phyloP scores from a whole-genome alignment of 2,797 vertebrate genomes.

The Melanotaenia trifasciata region DNA sequence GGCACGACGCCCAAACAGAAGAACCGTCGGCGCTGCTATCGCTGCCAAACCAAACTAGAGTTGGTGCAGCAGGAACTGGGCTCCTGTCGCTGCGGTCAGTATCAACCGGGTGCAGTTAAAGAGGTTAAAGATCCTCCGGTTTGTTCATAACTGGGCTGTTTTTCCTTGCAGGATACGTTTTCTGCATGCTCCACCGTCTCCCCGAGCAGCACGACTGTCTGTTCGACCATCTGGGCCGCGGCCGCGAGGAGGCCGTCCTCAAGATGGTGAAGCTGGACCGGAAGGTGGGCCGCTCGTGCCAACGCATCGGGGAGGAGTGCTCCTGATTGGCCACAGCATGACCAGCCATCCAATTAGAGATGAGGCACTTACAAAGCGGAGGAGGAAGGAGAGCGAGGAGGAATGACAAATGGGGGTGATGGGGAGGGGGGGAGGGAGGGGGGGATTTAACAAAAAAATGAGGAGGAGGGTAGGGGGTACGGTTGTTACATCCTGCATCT shows the following conservation, averaged over 20 bases:
- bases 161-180: conserved; percentile 88
- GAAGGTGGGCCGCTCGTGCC: conserved; percentile 97
- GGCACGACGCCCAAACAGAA: conserved; percentile 92
- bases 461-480: conserved; percentile 13
- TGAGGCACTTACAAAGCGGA: conserved; percentile 57
- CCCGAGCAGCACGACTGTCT: conserved; percentile 95
- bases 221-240: conserved; percentile 95
- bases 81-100: conserved; percentile 94
- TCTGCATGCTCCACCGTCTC: conserved; percentile 96
- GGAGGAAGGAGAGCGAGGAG: conserved; percentile 22
- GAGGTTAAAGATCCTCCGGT: too few relatives aligned
- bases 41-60: conserved; percentile 98
- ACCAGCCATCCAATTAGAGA: conserved; percentile 47
- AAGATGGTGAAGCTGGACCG: conserved; percentile 99
- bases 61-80: conserved; percentile 96
- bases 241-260: conserved; percentile 94
- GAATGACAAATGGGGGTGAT: conserved; percentile 40
- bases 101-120: too few relatives aligned
- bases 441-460: background rate
- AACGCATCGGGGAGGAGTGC: conserved; percentile 95
- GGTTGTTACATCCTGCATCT: conserved; percentile 51
- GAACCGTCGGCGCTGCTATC: conserved; percentile 95
- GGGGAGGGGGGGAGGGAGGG: conserved; percentile 13
- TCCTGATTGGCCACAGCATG: conserved; percentile 83
- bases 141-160: too few relatives aligned